Percentiles rank a stretch among this genome's conserved stretches.
Evolutionary conservation across 2,113 vertebrate species (phyloP).

Genomic region (Fregetta grallaria): DNA sequence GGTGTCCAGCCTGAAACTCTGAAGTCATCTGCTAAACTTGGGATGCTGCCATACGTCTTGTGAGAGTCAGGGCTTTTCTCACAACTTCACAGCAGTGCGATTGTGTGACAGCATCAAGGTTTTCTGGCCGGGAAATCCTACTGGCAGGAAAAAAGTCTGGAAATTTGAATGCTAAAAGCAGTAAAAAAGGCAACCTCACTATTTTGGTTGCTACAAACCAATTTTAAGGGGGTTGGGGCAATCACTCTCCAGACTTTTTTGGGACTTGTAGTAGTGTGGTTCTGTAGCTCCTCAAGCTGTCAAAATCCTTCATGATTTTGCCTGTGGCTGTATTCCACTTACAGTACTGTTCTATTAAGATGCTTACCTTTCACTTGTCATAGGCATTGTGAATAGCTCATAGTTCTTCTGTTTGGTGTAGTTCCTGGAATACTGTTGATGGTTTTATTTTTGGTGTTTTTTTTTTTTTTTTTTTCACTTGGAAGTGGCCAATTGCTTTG

Average conservation of each 20-base stretch:
- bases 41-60: not conserved
- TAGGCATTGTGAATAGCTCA: not conserved
- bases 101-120: not conserved
- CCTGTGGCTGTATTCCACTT: not conserved
- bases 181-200: not conserved
- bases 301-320: not conserved
- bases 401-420: not conserved
- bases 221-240: not conserved
- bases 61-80: not conserved
- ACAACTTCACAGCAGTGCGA: accelerated
- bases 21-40: not conserved
- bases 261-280: not conserved
- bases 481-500: not conserved
- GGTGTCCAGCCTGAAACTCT: not conserved
- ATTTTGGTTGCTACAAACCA: not conserved
- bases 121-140: not conserved
- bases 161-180: not conserved
- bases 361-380: not conserved
- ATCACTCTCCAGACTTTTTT: not conserved
- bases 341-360: not conserved
- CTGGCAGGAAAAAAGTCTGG: not conserved
- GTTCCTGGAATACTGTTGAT: not conserved
- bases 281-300: not conserved
- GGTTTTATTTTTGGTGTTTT: too few species aligned
- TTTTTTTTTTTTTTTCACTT: not conserved